Base-by-base conservation (phyloP, 2,888 invertebrate species). In the Maniola hyperantus region DNA sequence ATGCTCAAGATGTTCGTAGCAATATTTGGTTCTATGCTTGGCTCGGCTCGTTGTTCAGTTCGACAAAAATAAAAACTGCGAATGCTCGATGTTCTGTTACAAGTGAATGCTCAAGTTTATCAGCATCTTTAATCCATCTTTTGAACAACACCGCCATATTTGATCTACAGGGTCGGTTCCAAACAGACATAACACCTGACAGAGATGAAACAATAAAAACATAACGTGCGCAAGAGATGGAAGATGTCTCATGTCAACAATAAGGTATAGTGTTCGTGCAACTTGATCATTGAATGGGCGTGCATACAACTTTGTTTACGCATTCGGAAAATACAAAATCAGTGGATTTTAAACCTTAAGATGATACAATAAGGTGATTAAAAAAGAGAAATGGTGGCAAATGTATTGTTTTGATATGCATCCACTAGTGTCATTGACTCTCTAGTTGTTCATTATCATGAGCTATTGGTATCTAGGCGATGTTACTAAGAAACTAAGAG, bases 221-320 rank as follows among this genome's bases (percentile, higher is more conserved):
- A 60, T 50, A 54, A 61, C 26, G 75, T 64, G 66, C 44, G 66
- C 77, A 70, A 70, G 74, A 72, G 76, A 78, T 54, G 65, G 71
- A 69, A 63, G 68, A 76, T 72, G 78, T 82, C 79, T 81, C 81
- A 77, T 85, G 82, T 84, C 85, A 84, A 86, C 85, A 87, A 84
- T 85, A 82, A 85, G 81, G 81, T 80, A 84, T 83, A 83, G 79
- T 79, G 80, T 81, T 82, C 85, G 82, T 83, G 84, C 81, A 79
- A 87, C 84, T 82, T 86, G 86, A 85, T 79, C 82, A 83, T 79
- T 87, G 82, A 87, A 88, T 87, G 82, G 83, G 80, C 79, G 77
- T 74, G 73, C 76, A 77, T 74, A 75, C 83, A 79, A 79, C 75
- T 70, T 69, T 75, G 74, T 70, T 65, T 33, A 71, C 10, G 8